Evolutionary conservation across 35 echinoderm and acorn worm species (phyloP).

Genomic region (Ptychodera flava): DNA sequence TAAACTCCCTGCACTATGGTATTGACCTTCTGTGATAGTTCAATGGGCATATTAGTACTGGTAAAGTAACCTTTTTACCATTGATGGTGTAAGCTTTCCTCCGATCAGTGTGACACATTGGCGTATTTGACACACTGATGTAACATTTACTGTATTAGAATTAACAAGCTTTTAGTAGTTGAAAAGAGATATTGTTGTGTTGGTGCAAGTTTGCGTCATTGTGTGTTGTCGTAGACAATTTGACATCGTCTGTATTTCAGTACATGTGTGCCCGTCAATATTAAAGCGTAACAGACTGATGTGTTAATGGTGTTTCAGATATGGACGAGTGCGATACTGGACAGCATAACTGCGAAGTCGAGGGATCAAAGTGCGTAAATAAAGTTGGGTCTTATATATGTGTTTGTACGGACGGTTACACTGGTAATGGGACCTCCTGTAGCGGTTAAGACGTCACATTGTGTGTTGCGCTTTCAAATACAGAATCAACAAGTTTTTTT

Average conservation of each 20-base stretch:
- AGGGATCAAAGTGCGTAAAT: conserved; percentile 62
- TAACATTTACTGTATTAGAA: too few species aligned
- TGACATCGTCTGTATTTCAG: not conserved
- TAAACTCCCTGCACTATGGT: too few species aligned
- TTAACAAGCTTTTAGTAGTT: too few species aligned
- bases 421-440: not conserved
- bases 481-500: not conserved
- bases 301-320: conserved; percentile 41
- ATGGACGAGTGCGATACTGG: conserved; percentile 57
- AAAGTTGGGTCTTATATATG: conserved; percentile 54
- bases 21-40: too few species aligned
- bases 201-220: not conserved
- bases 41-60: too few species aligned
- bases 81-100: too few species aligned
- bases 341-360: conserved; percentile 35
- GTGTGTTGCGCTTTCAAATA: not conserved
- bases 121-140: too few species aligned
- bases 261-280: not conserved
- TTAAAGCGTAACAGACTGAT: not conserved
- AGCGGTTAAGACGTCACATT: not conserved
- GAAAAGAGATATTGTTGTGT: not conserved
- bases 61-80: too few species aligned
- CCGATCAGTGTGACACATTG: too few species aligned
- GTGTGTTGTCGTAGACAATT: not conserved
- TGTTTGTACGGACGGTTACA: conserved; percentile 16